Percentiles rank a stretch among this genome's conserved stretches.
Evolutionary conservation across 2,113 vertebrate species (phyloP).

Genomic region (Cepphus grylle): DNA sequence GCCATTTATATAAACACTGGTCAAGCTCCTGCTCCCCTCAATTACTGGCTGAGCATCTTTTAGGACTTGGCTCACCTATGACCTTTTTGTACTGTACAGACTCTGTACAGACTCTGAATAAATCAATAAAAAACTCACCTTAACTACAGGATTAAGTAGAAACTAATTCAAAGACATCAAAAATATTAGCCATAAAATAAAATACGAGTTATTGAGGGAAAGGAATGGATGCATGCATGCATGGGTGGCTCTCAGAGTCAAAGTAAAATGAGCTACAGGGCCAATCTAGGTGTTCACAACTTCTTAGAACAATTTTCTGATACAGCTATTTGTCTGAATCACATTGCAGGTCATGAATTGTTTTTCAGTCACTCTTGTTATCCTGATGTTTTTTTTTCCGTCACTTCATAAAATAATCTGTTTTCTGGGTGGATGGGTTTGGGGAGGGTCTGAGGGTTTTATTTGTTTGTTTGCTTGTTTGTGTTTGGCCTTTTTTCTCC

Average conservation of each 20-base stretch:
- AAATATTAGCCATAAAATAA: not conserved
- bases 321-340: not conserved
- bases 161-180: not conserved
- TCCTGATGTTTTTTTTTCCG: not conserved
- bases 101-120: not conserved
- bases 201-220: not conserved
- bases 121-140: not conserved
- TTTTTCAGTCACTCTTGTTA: not conserved
- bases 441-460: too few species aligned
- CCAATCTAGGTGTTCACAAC: not conserved
- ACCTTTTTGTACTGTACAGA: not conserved
- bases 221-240: not conserved
- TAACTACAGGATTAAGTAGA: not conserved
- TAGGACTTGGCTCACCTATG: not conserved
- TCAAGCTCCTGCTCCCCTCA: not conserved
- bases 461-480: not conserved
- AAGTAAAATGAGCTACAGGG: not conserved
- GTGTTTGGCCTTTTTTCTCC: not conserved
- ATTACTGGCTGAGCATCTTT: not conserved
- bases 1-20: not conserved
- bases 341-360: not conserved
- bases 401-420: not conserved
- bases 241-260: not conserved
- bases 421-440: not conserved
- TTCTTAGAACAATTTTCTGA: not conserved